Percentiles rank a stretch among this genome's conserved stretches.
Evolutionary conservation across 2,888 invertebrate species (phyloP).

Genomic region (Hirtodrosophila histrioides): DNA sequence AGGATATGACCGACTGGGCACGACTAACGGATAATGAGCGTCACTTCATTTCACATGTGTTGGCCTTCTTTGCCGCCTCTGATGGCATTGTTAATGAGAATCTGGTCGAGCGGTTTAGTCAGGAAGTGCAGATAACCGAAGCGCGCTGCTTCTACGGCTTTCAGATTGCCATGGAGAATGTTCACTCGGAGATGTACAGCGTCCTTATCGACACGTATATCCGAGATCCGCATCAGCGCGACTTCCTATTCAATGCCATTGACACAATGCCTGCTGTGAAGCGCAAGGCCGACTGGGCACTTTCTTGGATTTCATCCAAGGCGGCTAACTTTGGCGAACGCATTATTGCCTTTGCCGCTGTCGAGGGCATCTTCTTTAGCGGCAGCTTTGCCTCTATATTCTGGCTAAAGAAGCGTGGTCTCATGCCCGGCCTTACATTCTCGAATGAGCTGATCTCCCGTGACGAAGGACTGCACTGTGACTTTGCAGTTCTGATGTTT

Average conservation of each 20-base stretch:
- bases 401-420: slow-evolving; percentile 98
- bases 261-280: slow-evolving; percentile 98
- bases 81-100: slow-evolving; percentile 99
- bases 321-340: slow-evolving; percentile 96
- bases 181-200: slow-evolving; percentile 99
- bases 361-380: slow-evolving; percentile 99
- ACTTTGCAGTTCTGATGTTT: slow-evolving; percentile 99
- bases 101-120: slow-evolving; percentile 97
- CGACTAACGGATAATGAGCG: slow-evolving; percentile 93
- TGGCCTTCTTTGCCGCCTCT: slow-evolving; percentile 99
- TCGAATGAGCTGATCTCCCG: slow-evolving; percentile 99
- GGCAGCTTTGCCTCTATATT: slow-evolving; percentile 99
- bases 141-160: slow-evolving; percentile 99
- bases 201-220: slow-evolving; percentile 98
- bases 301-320: slow-evolving; percentile 96
- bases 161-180: slow-evolving; percentile 99
- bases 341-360: slow-evolving; percentile 98
- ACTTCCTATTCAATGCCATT: slow-evolving; percentile 97
- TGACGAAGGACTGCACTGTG: slow-evolving; percentile 99
- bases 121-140: slow-evolving; percentile 98
- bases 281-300: slow-evolving; percentile 99
- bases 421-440: slow-evolving; percentile 99
- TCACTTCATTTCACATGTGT: slow-evolving; percentile 97
- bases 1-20: slow-evolving; percentile 95
- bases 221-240: slow-evolving; percentile 92